Evolutionary conservation across 2,888 invertebrate species (phyloP).

Genomic region (Zygogramma bicolorata): DNA sequence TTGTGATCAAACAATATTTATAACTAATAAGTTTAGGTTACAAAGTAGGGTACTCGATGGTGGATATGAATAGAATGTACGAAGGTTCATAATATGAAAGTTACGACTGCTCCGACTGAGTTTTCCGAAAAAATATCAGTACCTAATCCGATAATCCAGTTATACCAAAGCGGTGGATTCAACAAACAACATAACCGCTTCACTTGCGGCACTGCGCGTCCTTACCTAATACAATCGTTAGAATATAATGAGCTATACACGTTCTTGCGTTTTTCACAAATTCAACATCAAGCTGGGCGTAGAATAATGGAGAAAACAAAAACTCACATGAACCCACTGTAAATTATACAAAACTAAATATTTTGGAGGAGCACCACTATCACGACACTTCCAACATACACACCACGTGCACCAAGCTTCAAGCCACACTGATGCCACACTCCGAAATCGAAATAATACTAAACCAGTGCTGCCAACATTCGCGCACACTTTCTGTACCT

Average conservation of each 20-base stretch:
- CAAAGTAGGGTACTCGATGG: background rate
- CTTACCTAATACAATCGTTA: background rate
- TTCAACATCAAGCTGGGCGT: background rate
- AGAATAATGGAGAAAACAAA: background rate
- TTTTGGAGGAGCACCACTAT: background rate
- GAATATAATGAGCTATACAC: background rate
- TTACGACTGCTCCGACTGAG: too few relatives aligned
- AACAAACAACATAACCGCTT: slow-evolving; percentile 3
- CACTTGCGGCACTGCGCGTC: background rate
- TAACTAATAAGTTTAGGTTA: background rate
- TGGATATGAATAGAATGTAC: background rate
- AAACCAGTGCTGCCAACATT: slow-evolving; percentile 10
- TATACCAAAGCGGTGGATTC: background rate
- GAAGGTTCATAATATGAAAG: background rate
- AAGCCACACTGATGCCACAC: background rate
- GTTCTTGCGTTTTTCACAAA: background rate
- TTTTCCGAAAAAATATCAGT: background rate
- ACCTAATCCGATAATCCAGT: background rate
- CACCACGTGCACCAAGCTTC: slow-evolving; percentile 14
- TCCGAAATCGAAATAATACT: background rate
- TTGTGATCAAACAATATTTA: background rate
- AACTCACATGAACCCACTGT: slow-evolving; percentile 18
- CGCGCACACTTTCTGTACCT: background rate
- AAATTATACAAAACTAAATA: slow-evolving; percentile 18
- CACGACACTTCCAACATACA: slow-evolving; percentile 2